Evolutionary conservation across 2,888 invertebrate genomes (phyloP).

Genomic region (Gibbula magus): DNA sequence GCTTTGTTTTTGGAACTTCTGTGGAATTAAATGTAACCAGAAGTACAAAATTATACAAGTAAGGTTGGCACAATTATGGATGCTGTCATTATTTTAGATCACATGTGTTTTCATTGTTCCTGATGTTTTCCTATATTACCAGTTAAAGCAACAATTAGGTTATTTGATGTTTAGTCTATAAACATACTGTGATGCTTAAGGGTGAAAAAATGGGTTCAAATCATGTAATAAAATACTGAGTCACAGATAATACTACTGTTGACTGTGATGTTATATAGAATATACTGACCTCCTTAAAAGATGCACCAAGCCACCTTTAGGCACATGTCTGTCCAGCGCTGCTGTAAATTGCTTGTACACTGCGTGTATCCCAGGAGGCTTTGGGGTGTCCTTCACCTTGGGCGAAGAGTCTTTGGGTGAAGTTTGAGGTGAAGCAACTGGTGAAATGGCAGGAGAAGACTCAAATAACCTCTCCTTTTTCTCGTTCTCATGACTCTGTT

Average conservation of each 20-base stretch:
- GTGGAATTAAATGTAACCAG: too few species aligned
- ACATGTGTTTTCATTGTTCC: too few species aligned
- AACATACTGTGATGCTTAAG: too few species aligned
- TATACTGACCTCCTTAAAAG: constrained; percentile 51
- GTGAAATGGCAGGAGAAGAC: neutral
- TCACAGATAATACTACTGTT: too few species aligned
- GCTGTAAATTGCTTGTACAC: constrained; percentile 64
- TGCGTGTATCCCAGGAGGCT: constrained; percentile 55
- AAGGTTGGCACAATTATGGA: too few species aligned
- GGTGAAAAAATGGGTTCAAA: too few species aligned
- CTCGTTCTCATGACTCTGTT: neutral
- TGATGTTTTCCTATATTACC: too few species aligned
- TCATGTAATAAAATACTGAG: too few species aligned
- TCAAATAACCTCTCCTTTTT: too few species aligned
- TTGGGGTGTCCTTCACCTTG: constrained; percentile 20
- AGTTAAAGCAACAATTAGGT: neutral
- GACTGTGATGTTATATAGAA: neutral
- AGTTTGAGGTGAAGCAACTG: neutral
- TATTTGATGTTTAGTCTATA: neutral
- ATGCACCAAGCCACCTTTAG: constrained; percentile 55
- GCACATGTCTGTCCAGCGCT: constrained; percentile 57
- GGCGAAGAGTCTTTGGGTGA: constrained; percentile 32
- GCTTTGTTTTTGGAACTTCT: too few species aligned
- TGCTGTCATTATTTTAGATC: too few species aligned
- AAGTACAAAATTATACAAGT: too few species aligned